Evolutionary conservation across 1,140 invertebrate species (phyloP).

Genomic region (Mylabris phalerata): DNA sequence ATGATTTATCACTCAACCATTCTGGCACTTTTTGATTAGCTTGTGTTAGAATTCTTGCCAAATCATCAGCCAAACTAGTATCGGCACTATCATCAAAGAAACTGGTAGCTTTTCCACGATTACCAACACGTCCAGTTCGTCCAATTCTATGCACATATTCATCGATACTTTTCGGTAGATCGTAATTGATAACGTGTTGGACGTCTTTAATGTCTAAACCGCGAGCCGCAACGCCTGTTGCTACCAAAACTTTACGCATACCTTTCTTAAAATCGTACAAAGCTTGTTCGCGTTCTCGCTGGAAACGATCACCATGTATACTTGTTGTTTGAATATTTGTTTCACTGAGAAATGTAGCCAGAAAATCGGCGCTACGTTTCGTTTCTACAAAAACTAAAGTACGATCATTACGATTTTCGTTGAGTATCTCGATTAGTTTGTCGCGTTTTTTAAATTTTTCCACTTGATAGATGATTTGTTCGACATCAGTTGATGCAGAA

Average conservation of each 20-base stretch:
- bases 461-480: conserved; percentile 75
- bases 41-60: conserved; percentile 66
- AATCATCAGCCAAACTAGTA: conserved; percentile 49
- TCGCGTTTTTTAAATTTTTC: conserved; percentile 64
- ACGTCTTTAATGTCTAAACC: conserved; percentile 56
- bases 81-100: conserved; percentile 71
- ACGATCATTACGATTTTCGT: conserved; percentile 46
- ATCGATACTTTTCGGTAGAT: conserved; percentile 79
- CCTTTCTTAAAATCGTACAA: conserved; percentile 75
- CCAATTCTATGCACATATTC: conserved; percentile 96
- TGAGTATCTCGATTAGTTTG: conserved; percentile 64
- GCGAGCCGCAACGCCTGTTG: conserved; percentile 88
- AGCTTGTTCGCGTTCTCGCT: conserved; percentile 83
- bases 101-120: conserved; percentile 80
- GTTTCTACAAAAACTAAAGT: conserved; percentile 87
- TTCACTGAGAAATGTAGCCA: conserved; percentile 55
- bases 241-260: conserved; percentile 70
- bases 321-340: conserved; percentile 70
- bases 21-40: conserved; percentile 58
- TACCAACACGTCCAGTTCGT: conserved; percentile 88
- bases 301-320: conserved; percentile 88
- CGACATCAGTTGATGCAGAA: conserved; percentile 83
- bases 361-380: conserved; percentile 83
- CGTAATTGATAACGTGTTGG: conserved; percentile 86
- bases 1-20: conserved; percentile 46